These are phyloP conservation scores for Dugesia japonica DNA, from an alignment of 2,888 invertebrate species.

Conservation along the genomic window DNA sequence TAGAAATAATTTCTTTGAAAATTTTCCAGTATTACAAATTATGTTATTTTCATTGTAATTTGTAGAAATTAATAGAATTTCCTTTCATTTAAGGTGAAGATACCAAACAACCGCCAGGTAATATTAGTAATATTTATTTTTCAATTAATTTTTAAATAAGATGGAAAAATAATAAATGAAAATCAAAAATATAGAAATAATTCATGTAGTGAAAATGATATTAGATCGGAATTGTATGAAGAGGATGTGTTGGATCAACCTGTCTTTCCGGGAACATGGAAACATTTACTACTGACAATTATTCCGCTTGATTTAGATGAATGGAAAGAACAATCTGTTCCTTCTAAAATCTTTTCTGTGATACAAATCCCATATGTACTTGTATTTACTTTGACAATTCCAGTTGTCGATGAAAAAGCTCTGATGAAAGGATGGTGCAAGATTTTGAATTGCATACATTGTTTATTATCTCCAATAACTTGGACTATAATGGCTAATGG, in stretches of 20 bases:
- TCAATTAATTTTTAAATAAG: no score
- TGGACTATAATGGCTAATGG: neutral
- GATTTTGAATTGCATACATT: conserved; percentile 14
- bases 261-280: neutral
- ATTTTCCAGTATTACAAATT: no score
- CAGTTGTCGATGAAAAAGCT: conserved; percentile 12
- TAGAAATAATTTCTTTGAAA: no score
- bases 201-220: no score
- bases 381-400: neutral
- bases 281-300: neutral
- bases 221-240: no score
- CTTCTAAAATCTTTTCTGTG: neutral
- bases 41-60: no score
- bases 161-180: no score
- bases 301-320: neutral
- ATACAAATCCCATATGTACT: neutral
- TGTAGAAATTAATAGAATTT: no score
- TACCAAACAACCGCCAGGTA: no score
- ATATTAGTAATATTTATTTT: no score
- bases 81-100: no score
- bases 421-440: neutral
- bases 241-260: neutral
- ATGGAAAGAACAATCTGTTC: neutral
- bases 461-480: neutral
- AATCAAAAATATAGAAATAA: no score